These are phyloP conservation scores for Pristiophorus japonicus DNA, from an alignment of 2,113 vertebrate genomes.

Conservation along the genomic window DNA sequence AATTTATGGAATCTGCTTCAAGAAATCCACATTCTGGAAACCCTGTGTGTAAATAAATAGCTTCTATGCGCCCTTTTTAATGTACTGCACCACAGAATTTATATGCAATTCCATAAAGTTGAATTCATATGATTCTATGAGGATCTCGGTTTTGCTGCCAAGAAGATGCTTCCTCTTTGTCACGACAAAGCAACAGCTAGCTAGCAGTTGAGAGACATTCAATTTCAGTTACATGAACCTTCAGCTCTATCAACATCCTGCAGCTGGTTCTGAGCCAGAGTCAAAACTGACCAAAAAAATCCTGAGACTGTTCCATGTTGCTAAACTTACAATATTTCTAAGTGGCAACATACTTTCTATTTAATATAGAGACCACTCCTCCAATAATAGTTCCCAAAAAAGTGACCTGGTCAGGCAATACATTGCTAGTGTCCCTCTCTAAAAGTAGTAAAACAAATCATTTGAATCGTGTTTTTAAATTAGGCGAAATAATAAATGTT, in stretches of 20 bases:
- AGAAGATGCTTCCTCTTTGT: neutral
- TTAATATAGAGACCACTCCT: neutral
- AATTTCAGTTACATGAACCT: neutral
- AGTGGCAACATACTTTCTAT: neutral
- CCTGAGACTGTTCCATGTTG: neutral
- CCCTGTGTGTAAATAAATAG: neutral
- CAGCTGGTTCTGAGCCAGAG: neutral
- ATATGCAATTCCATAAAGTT: neutral
- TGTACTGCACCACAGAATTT: neutral
- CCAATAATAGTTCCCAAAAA: neutral
- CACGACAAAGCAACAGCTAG: neutral
- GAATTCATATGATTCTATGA: too few species aligned
- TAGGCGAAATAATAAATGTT: neutral
- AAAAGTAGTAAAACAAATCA: neutral
- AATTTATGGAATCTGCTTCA: neutral
- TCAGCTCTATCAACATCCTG: neutral
- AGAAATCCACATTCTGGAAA: neutral
- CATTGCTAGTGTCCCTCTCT: neutral
- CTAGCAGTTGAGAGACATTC: neutral
- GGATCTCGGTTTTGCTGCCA: neutral
- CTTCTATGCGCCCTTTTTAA: neutral
- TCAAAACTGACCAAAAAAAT: neutral
- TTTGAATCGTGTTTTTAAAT: neutral
- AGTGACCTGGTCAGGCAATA: neutral
- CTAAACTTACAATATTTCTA: neutral